phyloP scores from a whole-genome alignment of 2,113 vertebrate species.

The Tinamus guttatus region DNA sequence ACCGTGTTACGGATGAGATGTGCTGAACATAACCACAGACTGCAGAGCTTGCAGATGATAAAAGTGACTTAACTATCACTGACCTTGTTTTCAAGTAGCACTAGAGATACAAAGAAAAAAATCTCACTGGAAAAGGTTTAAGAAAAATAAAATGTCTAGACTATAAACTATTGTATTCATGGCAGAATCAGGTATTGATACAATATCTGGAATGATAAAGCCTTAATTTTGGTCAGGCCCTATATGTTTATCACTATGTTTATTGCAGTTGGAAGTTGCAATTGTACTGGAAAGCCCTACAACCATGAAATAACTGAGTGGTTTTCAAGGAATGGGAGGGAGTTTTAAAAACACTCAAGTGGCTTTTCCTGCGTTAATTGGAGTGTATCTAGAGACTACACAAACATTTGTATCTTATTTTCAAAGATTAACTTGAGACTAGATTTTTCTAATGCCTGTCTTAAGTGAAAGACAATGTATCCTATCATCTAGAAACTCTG shows the following conservation, averaged over 20 bases:
- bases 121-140: background rate
- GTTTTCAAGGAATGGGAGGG: background rate
- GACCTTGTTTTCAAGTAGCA: background rate
- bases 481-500: background rate
- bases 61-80: rapidly evolving
- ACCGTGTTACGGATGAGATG: background rate
- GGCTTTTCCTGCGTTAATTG: background rate
- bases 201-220: background rate
- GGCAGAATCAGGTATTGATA: background rate
- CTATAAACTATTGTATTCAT: background rate
- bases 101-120: background rate
- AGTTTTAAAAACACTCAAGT: background rate
- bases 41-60: background rate
- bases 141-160: background rate
- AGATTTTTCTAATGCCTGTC: background rate
- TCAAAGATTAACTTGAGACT: background rate
- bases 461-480: background rate
- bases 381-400: background rate
- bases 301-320: background rate
- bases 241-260: background rate
- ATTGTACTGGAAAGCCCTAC: background rate
- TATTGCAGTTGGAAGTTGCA: too few species aligned
- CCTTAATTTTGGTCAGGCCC: background rate
- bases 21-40: background rate
- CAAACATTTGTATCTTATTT: background rate